Base-by-base conservation (phyloP, 2,797 vertebrate genomes). In the Syndactyla subalaris region DNA sequence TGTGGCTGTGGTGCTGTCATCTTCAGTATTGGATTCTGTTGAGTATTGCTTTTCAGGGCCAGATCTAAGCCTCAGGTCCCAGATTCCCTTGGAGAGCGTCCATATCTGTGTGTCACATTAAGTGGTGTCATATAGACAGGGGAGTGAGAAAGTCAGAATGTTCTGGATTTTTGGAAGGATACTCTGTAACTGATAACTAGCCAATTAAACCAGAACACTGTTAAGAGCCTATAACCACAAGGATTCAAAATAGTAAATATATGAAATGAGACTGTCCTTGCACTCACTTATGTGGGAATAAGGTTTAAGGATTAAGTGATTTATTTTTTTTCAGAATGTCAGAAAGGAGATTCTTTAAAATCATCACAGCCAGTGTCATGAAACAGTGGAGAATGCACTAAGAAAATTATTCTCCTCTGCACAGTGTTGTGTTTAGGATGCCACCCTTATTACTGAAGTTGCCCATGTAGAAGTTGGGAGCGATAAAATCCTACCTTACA, bases 1-100 rank as follows among this genome's bases (percentile, higher is more conserved):
- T 75, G 49, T 29, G 48, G 66, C 66, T 89, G 24, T 75, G 61
- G 34, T 66, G 66, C 62, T 93, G 79, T 93, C 73, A 57, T 86
- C 54, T 72, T 78, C 67, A 8, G 63, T 39, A 66, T 73, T 55
- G 70, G 23, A 26, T 75, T 58, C 67, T 57, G 58, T 52, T 52
- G 79, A 81, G 48, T 24, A 24, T 88, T 93, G 85, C 59, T 83
- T 77, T 39, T 24, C 34, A 34, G 41, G 84, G 65, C 41, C 61
- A 36, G 49, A 10, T 57, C 36, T 72, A 4, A 1, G 70, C 85
- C 73, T 85, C 46, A 39, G 49, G 49, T 82, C 68, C 21, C 66
- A 14, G 22, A 59, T 79, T 70, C 34, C 23, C 52, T 76, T 70
- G 59, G 71, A 22, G 20, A 52, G 52, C 34, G 32, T 84, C 59